phyloP scores from a whole-genome alignment of 2,888 invertebrate species.

The Adelognathus sp. region DNA sequence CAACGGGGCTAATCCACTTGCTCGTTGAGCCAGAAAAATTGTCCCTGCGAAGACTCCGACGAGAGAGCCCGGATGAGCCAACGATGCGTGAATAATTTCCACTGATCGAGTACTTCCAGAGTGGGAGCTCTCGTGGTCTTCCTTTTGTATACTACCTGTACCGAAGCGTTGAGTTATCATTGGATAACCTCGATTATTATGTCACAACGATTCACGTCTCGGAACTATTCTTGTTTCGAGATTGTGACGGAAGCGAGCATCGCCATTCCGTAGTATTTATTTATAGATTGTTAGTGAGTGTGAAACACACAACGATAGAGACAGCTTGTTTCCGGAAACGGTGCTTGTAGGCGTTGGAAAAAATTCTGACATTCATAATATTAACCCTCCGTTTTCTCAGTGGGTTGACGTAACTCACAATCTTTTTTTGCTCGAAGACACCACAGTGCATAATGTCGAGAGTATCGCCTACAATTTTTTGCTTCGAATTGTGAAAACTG shows the following conservation, averaged over 20 bases:
- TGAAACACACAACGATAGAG: too few relatives aligned
- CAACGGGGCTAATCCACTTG: conserved; percentile 57
- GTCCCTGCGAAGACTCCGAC: conserved; percentile 33
- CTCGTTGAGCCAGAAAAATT: conserved; percentile 56
- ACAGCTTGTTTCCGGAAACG: too few relatives aligned
- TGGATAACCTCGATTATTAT: conserved; percentile 39
- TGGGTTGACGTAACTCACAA: too few relatives aligned
- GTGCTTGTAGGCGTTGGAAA: too few relatives aligned
- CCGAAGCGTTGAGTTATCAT: conserved; percentile 25
- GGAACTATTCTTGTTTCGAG: not conserved
- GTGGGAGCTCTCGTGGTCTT: conserved; percentile 2
- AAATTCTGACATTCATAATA: too few relatives aligned
- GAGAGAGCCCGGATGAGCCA: conserved; percentile 36
- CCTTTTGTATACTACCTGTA: conserved; percentile 12
- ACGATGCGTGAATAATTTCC: conserved; percentile 55
- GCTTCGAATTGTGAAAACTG: too few relatives aligned
- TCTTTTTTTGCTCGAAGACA: too few relatives aligned
- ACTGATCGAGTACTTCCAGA: conserved; percentile 39
- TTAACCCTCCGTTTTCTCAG: too few relatives aligned
- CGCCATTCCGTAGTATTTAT: not conserved
- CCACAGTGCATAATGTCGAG: too few relatives aligned
- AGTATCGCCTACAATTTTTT: too few relatives aligned
- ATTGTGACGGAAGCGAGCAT: not conserved
- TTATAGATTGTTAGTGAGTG: too few relatives aligned
- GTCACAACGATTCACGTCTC: conserved; percentile 15